Conservation (phyloP, 2,113 vertebrate species). For the Peucedramus taeniatus region DNA sequence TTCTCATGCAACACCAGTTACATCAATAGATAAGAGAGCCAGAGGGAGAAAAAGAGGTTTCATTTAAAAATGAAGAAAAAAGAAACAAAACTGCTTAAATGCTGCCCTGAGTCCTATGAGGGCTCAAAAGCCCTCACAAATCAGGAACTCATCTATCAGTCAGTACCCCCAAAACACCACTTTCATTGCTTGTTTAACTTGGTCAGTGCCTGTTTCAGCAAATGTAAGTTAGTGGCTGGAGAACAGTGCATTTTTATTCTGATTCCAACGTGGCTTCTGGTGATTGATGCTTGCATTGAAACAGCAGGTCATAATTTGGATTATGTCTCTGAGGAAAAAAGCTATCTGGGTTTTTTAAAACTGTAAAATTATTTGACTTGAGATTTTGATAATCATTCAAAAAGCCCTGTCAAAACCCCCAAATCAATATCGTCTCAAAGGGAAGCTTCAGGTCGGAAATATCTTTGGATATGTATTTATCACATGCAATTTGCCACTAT, state of each 20-base stretch:
- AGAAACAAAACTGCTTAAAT: slow-evolving; percentile 4
- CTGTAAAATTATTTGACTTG: neutral
- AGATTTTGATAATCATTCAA: neutral
- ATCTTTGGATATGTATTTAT: neutral
- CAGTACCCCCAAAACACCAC: neutral
- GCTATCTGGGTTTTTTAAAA: neutral
- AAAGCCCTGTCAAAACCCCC: neutral
- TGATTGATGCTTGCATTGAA: neutral
- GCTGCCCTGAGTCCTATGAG: neutral
- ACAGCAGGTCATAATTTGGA: neutral
- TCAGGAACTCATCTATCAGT: neutral
- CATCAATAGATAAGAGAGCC: slow-evolving; percentile 5
- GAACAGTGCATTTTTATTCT: neutral
- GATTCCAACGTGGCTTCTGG: neutral
- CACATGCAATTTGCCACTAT: neutral
- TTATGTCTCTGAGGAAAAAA: neutral
- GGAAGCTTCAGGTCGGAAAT: neutral
- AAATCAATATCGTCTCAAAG: neutral
- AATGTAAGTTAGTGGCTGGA: neutral
- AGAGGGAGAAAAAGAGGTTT: slow-evolving; percentile 14
- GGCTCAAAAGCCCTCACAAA: neutral
- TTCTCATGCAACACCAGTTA: slow-evolving; percentile 35
- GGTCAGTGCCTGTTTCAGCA: neutral
- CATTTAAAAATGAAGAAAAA: slow-evolving; percentile 9
- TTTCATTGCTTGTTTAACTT: neutral